These are phyloP conservation scores for Siniperca obscura DNA, from an alignment of 2,797 vertebrate genomes.

Conservation along the genomic window DNA sequence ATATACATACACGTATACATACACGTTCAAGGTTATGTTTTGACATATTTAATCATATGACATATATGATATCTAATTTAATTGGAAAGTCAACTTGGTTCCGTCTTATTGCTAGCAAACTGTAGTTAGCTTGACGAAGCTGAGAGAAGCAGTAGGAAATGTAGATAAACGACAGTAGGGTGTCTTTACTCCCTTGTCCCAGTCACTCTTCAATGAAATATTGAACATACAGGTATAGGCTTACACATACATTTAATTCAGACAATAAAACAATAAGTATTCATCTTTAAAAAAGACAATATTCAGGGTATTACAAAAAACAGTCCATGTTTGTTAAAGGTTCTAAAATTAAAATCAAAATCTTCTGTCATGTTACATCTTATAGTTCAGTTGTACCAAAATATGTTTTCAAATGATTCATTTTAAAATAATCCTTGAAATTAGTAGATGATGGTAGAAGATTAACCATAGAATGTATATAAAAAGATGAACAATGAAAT, in stretches of 20 bases:
- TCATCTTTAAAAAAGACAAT: background rate
- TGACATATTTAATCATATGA: background rate
- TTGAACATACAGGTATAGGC: background rate
- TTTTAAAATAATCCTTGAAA: background rate
- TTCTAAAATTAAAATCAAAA: background rate
- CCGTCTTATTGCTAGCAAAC: background rate
- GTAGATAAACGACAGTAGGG: constrained; percentile 15
- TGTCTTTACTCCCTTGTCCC: background rate
- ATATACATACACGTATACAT: background rate
- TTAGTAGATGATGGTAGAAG: background rate
- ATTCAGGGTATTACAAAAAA: background rate
- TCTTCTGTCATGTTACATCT: background rate
- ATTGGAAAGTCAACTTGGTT: background rate
- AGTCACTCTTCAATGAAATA: no score
- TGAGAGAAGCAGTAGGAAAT: constrained; percentile 4
- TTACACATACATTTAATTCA: background rate
- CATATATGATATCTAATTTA: background rate
- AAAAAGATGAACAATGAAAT: background rate
- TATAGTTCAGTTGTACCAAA: background rate
- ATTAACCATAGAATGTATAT: background rate
- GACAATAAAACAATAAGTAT: background rate
- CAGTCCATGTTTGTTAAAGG: background rate
- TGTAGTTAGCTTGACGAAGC: background rate
- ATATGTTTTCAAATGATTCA: background rate
- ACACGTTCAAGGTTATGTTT: background rate